Evolutionary conservation across 2,113 vertebrate genomes (phyloP).

Genomic region (Trinectes maculatus): DNA sequence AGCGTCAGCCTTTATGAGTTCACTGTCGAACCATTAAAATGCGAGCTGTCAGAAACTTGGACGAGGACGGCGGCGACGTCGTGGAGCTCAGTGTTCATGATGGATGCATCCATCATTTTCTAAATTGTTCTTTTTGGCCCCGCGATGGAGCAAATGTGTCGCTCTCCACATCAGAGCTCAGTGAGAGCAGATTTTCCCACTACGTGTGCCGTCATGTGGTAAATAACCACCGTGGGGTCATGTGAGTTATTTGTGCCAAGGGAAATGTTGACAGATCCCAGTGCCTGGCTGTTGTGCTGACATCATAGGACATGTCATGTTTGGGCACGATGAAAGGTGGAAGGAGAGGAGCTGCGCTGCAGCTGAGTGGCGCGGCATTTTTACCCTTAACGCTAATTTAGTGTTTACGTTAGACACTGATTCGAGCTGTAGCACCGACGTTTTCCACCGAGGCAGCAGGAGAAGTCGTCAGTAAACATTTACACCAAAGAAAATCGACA

Average conservation of each 20-base stretch:
- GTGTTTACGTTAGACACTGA: conserved; percentile 15
- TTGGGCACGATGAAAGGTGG: conserved; percentile 30
- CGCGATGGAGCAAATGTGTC: conserved; percentile 26
- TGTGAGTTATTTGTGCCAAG: conserved; percentile 59
- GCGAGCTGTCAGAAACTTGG: conserved; percentile 62
- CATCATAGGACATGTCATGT: conserved; percentile 71
- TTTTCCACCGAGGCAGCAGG: neutral
- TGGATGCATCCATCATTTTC: conserved; percentile 62
- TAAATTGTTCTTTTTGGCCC: conserved; percentile 55
- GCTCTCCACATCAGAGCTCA: conserved; percentile 50
- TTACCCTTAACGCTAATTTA: conserved; percentile 12
- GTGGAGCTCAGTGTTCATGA: conserved; percentile 49
- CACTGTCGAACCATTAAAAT: conserved; percentile 56
- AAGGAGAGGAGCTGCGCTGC: conserved; percentile 17
- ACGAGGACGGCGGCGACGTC: conserved; percentile 1
- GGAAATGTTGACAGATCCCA: conserved; percentile 75
- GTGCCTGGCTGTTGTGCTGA: conserved; percentile 58
- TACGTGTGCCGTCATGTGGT: conserved; percentile 54
- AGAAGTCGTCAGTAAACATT: neutral
- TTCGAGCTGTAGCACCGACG: neutral
- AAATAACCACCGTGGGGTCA: conserved; percentile 49
- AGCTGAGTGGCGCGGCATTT: conserved; percentile 20
- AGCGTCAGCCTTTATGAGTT: conserved; percentile 61
- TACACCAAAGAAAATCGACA: conserved; percentile 5
- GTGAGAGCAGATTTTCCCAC: conserved; percentile 66